Evolutionary conservation across 1,140 invertebrate genomes (phyloP).

Genomic region (Meloidogyne floridensis): DNA sequence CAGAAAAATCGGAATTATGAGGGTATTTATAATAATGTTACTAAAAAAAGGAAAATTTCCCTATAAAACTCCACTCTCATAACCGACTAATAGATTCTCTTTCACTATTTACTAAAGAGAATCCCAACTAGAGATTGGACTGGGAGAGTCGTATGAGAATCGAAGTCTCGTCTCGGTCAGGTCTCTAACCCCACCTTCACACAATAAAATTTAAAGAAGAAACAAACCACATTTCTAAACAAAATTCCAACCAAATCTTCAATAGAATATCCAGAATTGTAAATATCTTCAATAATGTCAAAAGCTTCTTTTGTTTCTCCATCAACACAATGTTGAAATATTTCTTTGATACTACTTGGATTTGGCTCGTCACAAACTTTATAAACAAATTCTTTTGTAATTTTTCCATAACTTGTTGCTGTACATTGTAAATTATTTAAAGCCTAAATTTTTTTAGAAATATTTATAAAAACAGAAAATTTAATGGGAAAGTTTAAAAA

Average conservation of each 20-base stretch:
- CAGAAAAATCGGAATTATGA: neutral
- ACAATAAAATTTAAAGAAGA: too few relatives aligned
- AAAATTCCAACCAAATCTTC: conserved; percentile 38
- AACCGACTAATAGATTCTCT: neutral
- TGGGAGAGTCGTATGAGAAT: too few relatives aligned
- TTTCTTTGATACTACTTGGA: conserved; percentile 86
- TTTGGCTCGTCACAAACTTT: conserved; percentile 99
- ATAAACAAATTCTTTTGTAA: conserved; percentile 94
- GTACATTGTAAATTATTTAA: conserved; percentile 98
- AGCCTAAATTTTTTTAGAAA: conserved; percentile 68
- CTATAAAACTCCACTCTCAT: too few relatives aligned
- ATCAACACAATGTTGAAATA: conserved; percentile 78
- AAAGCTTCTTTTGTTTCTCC: conserved; percentile 70
- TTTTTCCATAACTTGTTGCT: conserved; percentile 85
- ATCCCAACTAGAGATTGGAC: too few relatives aligned
- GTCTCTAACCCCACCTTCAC: too few relatives aligned
- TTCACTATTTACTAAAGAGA: neutral
- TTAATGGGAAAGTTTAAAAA: too few relatives aligned
- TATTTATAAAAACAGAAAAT: too few relatives aligned
- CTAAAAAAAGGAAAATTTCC: too few relatives aligned
- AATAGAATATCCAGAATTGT: conserved; percentile 41
- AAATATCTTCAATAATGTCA: conserved; percentile 42
- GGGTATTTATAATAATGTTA: too few relatives aligned
- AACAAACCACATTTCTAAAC: conserved; percentile 31
- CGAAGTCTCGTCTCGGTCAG: too few relatives aligned